phyloP scores from a whole-genome alignment of 23 tunicate genomes.

The Trididemnum clinides region DNA sequence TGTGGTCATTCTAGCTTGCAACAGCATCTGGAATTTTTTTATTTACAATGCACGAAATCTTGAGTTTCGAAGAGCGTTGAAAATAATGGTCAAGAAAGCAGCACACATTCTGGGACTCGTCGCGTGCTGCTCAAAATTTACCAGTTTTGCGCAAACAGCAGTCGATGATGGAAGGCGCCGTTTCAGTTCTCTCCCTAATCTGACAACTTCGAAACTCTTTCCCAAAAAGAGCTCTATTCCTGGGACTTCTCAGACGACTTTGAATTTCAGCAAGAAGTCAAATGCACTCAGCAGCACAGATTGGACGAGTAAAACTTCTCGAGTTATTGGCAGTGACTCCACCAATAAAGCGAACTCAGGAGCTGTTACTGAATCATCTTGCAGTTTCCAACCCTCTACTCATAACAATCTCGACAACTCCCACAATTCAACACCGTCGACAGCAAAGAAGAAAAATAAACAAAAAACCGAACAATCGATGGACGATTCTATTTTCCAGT shows the following conservation, averaged over 20 bases:
- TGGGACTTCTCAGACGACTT: not conserved
- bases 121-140: constrained; percentile 12
- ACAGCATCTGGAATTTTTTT: constrained; percentile 89
- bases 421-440: too few species aligned
- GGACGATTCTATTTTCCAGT: too few species aligned
- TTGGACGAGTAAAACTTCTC: too few species aligned
- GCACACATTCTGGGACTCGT: constrained; percentile 11
- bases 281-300: not conserved
- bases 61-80: constrained; percentile 52
- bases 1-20: constrained; percentile 46
- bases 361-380: too few species aligned
- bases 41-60: constrained; percentile 65
- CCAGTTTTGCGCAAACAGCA: constrained; percentile 36
- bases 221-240: not conserved
- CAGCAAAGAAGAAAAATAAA: too few species aligned
- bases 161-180: constrained; percentile 62
- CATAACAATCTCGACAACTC: too few species aligned
- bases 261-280: not conserved
- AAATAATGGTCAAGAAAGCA: not conserved
- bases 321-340: too few species aligned
- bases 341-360: too few species aligned
- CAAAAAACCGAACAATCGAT: too few species aligned
- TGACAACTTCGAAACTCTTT: not conserved
- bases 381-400: too few species aligned
- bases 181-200: constrained; percentile 31